Conservation (phyloP, 1,140 invertebrate genomes). For the Drosophila miranda region DNA sequence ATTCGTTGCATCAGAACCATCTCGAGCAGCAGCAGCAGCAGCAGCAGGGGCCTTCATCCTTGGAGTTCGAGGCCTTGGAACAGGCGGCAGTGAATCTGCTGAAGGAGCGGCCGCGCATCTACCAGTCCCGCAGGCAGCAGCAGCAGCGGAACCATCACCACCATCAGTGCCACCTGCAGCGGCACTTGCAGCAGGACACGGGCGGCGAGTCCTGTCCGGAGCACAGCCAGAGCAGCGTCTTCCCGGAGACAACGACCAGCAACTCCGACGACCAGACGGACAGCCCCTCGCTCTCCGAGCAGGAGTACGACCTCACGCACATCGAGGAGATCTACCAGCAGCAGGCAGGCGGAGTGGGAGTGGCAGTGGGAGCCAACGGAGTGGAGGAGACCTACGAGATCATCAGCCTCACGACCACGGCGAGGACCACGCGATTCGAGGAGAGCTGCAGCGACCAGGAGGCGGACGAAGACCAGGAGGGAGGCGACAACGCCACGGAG, state of each 20-base stretch:
- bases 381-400: conserved; percentile 70
- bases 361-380: conserved; percentile 7
- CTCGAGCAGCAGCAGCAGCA: conserved; percentile 52
- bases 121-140: conserved; percentile 69
- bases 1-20: conserved; percentile 77
- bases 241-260: conserved; percentile 78
- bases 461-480: conserved; percentile 15
- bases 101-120: conserved; percentile 69
- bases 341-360: conserved; percentile 3
- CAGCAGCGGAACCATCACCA: conserved; percentile 37
- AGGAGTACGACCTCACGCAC: conserved; percentile 74
- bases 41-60: conserved; percentile 49
- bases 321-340: conserved; percentile 76
- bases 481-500: conserved; percentile 1
- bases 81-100: conserved; percentile 58
- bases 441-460: conserved; percentile 62
- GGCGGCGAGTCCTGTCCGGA: conserved; percentile 75
- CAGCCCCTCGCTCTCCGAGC: conserved; percentile 72
- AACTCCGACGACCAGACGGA: conserved; percentile 79
- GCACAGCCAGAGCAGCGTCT: conserved; percentile 76
- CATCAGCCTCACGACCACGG: conserved; percentile 72
- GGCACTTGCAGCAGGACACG: conserved; percentile 43
- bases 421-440: conserved; percentile 63
- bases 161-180: conserved; percentile 40
- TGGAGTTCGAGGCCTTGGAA: conserved; percentile 71